These are phyloP conservation scores for Acronicta aceris DNA, from an alignment of 2,888 invertebrate species.

Conservation along the genomic window DNA sequence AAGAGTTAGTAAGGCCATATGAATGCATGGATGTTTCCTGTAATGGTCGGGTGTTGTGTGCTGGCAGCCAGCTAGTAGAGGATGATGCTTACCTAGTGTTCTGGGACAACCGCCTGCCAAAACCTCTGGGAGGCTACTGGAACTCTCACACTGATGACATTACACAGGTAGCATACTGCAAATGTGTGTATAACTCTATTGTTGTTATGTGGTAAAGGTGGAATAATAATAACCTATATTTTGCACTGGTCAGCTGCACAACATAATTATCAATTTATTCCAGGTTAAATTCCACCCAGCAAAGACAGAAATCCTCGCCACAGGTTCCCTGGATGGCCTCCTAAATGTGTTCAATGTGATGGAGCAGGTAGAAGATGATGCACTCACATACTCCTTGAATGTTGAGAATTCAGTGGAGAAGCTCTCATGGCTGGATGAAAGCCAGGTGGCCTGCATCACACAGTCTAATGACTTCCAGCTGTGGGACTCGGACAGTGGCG, in stretches of 20 bases:
- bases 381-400: constrained; percentile 93
- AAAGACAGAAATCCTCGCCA: constrained; percentile 91
- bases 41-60: constrained; percentile 92
- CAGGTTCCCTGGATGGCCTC: constrained; percentile 95
- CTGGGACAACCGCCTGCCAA: constrained; percentile 92
- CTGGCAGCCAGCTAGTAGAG: constrained; percentile 92
- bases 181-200: no score
- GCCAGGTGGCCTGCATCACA: constrained; percentile 90
- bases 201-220: no score
- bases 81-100: constrained; percentile 94
- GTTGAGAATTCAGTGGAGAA: constrained; percentile 93
- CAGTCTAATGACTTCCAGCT: constrained; percentile 92
- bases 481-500: constrained; percentile 91
- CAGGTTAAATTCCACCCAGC: constrained; percentile 92
- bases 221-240: no score
- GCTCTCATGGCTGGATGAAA: constrained; percentile 87
- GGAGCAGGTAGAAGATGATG: constrained; percentile 93
- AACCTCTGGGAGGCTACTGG: constrained; percentile 94
- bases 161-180: constrained; percentile 87
- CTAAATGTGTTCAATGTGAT: constrained; percentile 95
- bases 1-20: constrained; percentile 86
- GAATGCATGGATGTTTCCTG: constrained; percentile 93
- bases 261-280: constrained; percentile 42
- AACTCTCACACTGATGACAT: constrained; percentile 95
- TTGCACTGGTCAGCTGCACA: no score